Percentiles rank a stretch among this genome's conserved stretches.
Conservation (phyloP, 2,888 invertebrate genomes). For the Arrhopalites spinosus region DNA sequence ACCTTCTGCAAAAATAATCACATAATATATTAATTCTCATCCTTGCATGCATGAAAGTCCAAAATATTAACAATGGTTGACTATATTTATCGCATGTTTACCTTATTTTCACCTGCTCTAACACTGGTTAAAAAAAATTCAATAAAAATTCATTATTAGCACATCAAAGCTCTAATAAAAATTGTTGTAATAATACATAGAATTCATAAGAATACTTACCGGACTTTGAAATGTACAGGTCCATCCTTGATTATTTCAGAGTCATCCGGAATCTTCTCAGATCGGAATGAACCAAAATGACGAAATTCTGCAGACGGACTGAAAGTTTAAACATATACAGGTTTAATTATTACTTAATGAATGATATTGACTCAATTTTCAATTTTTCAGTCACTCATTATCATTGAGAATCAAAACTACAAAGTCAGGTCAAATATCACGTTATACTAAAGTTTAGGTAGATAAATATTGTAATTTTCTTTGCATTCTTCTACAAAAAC, state of each 20-base stretch:
- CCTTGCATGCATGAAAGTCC: no score
- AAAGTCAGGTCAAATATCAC: no score
- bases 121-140: not conserved
- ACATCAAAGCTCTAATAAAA: not conserved
- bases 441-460: no score
- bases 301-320: constrained; percentile 54
- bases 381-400: not conserved
- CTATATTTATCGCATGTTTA: constrained; percentile 40
- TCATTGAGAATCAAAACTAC: not conserved
- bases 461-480: no score
- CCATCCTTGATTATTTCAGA: constrained; percentile 52
- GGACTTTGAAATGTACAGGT: constrained; percentile 55
- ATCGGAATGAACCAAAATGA: constrained; percentile 47
- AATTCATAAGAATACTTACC: not conserved
- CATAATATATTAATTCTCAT: not conserved
- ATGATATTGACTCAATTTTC: not conserved
- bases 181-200: not conserved
- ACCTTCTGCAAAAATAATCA: constrained; percentile 45
- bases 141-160: not conserved
- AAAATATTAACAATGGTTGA: not conserved
- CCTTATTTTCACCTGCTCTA: constrained; percentile 55
- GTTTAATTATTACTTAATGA: constrained; percentile 16
- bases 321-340: constrained; percentile 24
- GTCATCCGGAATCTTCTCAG: constrained; percentile 51
- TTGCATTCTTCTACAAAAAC: no score